Evolutionary conservation across 2,888 invertebrate species (phyloP).

Genomic region (Mechanitis messenoides): DNA sequence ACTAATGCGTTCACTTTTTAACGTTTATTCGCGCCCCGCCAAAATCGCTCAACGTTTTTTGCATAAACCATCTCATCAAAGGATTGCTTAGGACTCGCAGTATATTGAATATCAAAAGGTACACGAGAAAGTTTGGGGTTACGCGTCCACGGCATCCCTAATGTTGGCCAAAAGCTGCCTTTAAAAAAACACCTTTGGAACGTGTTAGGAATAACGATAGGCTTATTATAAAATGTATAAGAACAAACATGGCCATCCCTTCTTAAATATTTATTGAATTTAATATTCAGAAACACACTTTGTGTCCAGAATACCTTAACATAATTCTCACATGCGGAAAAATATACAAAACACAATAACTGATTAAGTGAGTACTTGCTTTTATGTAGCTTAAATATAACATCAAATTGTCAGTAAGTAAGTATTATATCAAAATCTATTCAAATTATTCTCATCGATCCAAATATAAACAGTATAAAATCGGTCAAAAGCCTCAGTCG

Average conservation of each 20-base stretch:
- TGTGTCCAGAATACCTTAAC: neutral
- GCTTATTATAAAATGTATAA: conserved; percentile 37
- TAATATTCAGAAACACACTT: conserved; percentile 9
- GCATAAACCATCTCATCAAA: conserved; percentile 78
- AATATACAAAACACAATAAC: too few species aligned
- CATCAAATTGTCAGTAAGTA: conserved; percentile 18
- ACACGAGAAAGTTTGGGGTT: conserved; percentile 64
- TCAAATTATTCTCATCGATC: conserved; percentile 52
- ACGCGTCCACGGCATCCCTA: conserved; percentile 60
- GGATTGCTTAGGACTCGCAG: conserved; percentile 71
- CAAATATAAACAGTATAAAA: conserved; percentile 45
- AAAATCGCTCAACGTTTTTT: conserved; percentile 73
- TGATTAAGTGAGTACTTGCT: conserved; percentile 4
- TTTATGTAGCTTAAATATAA: conserved; percentile 18
- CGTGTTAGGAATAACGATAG: conserved; percentile 68
- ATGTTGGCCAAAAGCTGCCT: conserved; percentile 67
- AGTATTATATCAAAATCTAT: conserved; percentile 9
- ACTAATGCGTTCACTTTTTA: conserved; percentile 75
- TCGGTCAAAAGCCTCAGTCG: conserved; percentile 46
- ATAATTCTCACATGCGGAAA: neutral
- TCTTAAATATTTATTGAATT: conserved; percentile 22
- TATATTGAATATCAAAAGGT: conserved; percentile 77
- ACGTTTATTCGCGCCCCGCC: conserved; percentile 72
- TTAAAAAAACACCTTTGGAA: conserved; percentile 72
- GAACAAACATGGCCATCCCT: conserved; percentile 28